Evolutionary conservation across 2,113 vertebrate species (phyloP).

Genomic region (Platycercus adscitus): DNA sequence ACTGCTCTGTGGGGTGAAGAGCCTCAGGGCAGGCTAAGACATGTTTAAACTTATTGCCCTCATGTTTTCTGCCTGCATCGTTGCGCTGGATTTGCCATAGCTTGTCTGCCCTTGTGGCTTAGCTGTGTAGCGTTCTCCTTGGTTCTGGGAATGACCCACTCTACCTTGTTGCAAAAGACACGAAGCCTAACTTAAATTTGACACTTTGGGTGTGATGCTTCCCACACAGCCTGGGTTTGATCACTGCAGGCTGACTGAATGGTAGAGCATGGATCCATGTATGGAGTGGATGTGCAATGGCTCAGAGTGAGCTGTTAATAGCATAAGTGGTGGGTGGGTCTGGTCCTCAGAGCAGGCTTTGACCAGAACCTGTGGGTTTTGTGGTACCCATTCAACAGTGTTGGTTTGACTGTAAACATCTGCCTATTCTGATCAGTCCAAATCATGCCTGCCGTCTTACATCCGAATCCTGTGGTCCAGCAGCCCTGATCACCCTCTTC

Average conservation of each 20-base stretch:
- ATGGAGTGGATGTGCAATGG: neutral
- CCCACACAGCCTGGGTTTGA: neutral
- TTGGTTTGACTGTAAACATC: neutral
- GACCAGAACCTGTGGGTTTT: neutral
- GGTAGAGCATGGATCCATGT: neutral
- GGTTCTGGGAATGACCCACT: rapidly evolving
- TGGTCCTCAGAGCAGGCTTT: neutral
- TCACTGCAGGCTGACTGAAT: neutral
- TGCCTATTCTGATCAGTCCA: neutral
- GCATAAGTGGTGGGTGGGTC: rapidly evolving
- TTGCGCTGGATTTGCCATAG: neutral
- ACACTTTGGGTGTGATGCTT: neutral
- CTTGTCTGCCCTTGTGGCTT: neutral
- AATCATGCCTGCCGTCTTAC: neutral
- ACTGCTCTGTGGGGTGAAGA: neutral
- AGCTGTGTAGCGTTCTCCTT: rapidly evolving
- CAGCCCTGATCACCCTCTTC: neutral
- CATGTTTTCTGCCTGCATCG: neutral
- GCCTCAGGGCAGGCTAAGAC: neutral
- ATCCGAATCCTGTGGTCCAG: neutral
- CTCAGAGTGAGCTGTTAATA: neutral
- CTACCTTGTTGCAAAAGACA: neutral
- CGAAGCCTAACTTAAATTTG: neutral
- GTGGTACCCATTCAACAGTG: rapidly evolving
- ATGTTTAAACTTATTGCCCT: neutral